Percentiles rank a stretch among this genome's conserved stretches.
Conservation (phyloP, 2,113 vertebrate species). For the Phalacrocorax carbo region DNA sequence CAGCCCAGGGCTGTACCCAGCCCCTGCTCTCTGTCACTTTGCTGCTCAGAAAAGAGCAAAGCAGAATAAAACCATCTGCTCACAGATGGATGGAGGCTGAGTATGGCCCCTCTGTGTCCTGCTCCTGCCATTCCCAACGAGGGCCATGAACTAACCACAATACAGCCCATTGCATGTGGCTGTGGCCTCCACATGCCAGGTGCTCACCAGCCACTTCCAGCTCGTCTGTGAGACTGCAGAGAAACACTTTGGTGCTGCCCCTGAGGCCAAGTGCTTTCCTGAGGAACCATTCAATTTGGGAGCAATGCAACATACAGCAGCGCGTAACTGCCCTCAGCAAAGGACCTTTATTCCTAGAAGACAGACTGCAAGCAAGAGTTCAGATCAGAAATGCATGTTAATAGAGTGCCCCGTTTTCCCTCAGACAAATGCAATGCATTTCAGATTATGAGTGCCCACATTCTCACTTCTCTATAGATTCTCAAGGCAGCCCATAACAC, state of each 20-base stretch:
- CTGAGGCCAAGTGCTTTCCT: not conserved
- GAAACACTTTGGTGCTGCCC: not conserved
- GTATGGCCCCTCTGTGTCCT: fast-evolving
- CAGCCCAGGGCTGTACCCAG: not conserved
- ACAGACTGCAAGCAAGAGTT: not conserved
- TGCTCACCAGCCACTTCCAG: not conserved
- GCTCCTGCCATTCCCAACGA: fast-evolving
- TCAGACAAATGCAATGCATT: not conserved
- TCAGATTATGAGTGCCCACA: not conserved
- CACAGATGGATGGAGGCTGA: not conserved
- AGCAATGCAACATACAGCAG: not conserved
- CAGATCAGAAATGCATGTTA: not conserved
- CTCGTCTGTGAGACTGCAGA: not conserved
- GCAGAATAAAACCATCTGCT: not conserved
- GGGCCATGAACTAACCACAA: not conserved
- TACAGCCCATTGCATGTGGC: not conserved
- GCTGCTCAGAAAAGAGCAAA: not conserved
- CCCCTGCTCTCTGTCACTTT: not conserved
- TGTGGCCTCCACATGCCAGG: not conserved
- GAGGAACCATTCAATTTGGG: not conserved
- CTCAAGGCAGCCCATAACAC: not conserved
- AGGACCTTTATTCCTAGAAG: not conserved
- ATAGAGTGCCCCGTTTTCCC: not conserved
- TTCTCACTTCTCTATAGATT: not conserved
- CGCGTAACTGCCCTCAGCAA: fast-evolving